Evolutionary conservation across 2,888 invertebrate species (phyloP).

Genomic region (Erebia aethiops): DNA sequence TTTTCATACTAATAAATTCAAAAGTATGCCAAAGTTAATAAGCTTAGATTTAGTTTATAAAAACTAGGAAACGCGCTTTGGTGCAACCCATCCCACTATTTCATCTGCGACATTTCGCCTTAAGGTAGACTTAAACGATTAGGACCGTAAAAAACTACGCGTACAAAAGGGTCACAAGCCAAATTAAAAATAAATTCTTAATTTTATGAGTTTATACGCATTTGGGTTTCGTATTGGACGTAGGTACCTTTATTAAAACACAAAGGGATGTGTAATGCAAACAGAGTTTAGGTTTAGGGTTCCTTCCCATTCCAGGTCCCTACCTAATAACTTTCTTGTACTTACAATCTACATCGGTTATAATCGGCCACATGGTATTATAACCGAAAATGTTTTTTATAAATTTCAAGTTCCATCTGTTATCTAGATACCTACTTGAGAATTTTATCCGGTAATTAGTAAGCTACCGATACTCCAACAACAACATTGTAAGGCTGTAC

Average conservation of each 20-base stretch:
- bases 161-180: too few relatives aligned
- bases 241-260: too few relatives aligned
- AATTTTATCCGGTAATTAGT: neutral
- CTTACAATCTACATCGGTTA: neutral
- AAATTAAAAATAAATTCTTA: too few relatives aligned
- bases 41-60: too few relatives aligned
- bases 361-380: constrained; percentile 16
- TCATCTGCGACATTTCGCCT: too few relatives aligned
- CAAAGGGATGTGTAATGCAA: neutral
- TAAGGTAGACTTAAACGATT: too few relatives aligned
- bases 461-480: neutral
- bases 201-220: neutral
- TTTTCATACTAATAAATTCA: too few relatives aligned
- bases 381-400: neutral
- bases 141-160: too few relatives aligned
- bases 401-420: neutral
- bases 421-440: neutral
- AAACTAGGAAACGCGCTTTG: too few relatives aligned
- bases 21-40: too few relatives aligned
- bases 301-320: neutral
- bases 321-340: neutral
- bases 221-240: neutral
- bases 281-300: too few relatives aligned
- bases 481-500: neutral
- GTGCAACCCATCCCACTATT: too few relatives aligned